Conservation (phyloP, 2,797 vertebrate species). For the Microctenopoma lineatum region DNA sequence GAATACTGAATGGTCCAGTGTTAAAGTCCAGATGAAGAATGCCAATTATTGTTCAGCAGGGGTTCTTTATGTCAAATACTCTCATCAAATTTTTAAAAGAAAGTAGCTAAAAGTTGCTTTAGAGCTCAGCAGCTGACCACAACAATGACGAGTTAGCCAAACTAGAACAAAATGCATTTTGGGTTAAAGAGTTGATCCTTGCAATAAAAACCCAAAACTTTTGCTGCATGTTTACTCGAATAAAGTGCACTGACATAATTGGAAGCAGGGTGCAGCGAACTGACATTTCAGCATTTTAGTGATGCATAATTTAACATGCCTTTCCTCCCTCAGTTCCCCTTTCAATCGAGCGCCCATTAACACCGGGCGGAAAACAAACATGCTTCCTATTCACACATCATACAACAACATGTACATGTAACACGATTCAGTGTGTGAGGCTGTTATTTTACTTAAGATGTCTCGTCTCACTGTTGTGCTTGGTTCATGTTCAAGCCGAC, state of each 20-base stretch:
- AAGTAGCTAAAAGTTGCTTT: not conserved
- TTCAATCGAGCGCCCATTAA: slow-evolving; percentile 48
- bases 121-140: not conserved
- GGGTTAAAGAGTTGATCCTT: slow-evolving; percentile 1
- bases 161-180: not conserved
- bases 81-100: not conserved
- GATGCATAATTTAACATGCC: slow-evolving; percentile 56
- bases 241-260: slow-evolving; percentile 24
- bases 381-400: not conserved
- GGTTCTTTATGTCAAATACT: not conserved
- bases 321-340: slow-evolving; percentile 12
- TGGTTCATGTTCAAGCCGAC: slow-evolving; percentile 4
- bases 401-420: not conserved
- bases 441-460: not conserved
- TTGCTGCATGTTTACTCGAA: slow-evolving; percentile 24
- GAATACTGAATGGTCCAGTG: not conserved
- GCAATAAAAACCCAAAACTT: slow-evolving; percentile 22
- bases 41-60: not conserved
- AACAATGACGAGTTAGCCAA: not conserved
- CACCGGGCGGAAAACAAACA: slow-evolving; percentile 6
- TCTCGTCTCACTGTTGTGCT: slow-evolving; percentile 11
- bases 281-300: slow-evolving; percentile 54
- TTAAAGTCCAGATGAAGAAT: not conserved
- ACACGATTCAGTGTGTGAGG: too few relatives aligned
- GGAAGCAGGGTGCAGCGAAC: slow-evolving; percentile 14